phyloP scores from a whole-genome alignment of 2,113 vertebrate species.

The Prionailurus bengalensis region DNA sequence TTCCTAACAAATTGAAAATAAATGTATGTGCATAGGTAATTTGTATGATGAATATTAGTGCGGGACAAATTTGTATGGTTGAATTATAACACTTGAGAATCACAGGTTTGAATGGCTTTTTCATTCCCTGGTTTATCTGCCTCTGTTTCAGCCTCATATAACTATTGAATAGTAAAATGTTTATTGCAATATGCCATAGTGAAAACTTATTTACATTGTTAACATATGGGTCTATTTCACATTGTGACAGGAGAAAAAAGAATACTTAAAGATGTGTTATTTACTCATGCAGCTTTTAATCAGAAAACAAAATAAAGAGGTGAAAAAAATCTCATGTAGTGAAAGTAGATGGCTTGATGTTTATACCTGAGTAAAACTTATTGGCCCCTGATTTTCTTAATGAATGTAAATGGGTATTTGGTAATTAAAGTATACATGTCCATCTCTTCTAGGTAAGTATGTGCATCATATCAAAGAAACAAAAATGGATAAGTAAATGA shows the following conservation, averaged over 20 bases:
- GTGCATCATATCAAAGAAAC: constrained; percentile 67
- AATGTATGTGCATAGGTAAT: background rate
- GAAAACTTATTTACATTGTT: constrained; percentile 78
- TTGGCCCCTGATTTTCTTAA: background rate
- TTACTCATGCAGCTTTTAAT: constrained; percentile 63
- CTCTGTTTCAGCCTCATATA: constrained; percentile 72
- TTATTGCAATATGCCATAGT: constrained; percentile 61
- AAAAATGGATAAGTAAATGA: constrained; percentile 76
- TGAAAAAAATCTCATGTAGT: constrained; percentile 28
- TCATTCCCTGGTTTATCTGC: background rate
- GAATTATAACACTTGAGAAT: constrained; percentile 42
- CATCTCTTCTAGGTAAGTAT: constrained; percentile 50
- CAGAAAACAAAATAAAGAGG: constrained; percentile 71
- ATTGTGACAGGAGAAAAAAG: constrained; percentile 63
- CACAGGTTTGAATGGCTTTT: constrained; percentile 22
- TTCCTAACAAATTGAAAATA: constrained; percentile 36
- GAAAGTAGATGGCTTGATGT: constrained; percentile 10
- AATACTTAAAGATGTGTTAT: constrained; percentile 64
- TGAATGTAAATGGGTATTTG: constrained; percentile 47
- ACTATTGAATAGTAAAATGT: constrained; percentile 65
- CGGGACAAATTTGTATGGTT: background rate
- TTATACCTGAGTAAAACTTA: constrained; percentile 64
- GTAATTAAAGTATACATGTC: constrained; percentile 77
- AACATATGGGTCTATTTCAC: constrained; percentile 70
- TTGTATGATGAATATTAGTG: background rate